A percentile compares a stretch with the other conserved stretches of the same genome.
phyloP scores from a whole-genome alignment of 2,113 vertebrate species.

The Nibea albiflora region DNA sequence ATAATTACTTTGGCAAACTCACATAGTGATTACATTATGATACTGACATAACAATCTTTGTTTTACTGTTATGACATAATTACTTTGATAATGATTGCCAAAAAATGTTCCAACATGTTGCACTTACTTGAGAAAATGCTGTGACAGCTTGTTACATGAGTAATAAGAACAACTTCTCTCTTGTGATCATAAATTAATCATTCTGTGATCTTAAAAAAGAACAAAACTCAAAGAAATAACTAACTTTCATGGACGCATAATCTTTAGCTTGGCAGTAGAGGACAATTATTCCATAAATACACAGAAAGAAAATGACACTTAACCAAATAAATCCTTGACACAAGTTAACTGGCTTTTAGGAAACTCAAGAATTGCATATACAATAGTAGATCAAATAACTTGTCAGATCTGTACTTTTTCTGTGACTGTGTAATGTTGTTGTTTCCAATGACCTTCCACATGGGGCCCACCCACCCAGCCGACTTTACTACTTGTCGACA shows the following conservation, averaged over 20 bases:
- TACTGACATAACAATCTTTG: constrained; percentile 7
- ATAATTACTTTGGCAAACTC: constrained; percentile 28
- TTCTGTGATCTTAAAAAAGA: not conserved
- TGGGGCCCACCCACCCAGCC: constrained; percentile 22
- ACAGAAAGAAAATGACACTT: not conserved
- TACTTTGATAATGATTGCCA: constrained; percentile 1
- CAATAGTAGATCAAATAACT: constrained; percentile 4
- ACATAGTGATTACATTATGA: not conserved
- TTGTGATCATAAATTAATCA: not conserved
- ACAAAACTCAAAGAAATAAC: not conserved
- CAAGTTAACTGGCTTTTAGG: not conserved
- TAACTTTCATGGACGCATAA: no score
- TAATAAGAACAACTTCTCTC: not conserved
- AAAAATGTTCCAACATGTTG: not conserved
- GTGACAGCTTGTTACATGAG: not conserved
- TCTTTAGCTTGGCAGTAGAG: not conserved
- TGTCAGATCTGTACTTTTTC: constrained; percentile 14
- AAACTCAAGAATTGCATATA: not conserved
- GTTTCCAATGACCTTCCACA: constrained; percentile 28
- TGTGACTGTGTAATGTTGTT: constrained; percentile 29
- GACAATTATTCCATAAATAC: not conserved
- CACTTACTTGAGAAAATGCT: not conserved
- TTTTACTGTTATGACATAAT: constrained; percentile 16
- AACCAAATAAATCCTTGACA: not conserved
- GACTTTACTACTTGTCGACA: constrained; percentile 30